A percentile compares a stretch with the other conserved stretches of the same genome.
Conservation (phyloP, 2,113 vertebrate species). For the Periophthalmodon schlosseri region DNA sequence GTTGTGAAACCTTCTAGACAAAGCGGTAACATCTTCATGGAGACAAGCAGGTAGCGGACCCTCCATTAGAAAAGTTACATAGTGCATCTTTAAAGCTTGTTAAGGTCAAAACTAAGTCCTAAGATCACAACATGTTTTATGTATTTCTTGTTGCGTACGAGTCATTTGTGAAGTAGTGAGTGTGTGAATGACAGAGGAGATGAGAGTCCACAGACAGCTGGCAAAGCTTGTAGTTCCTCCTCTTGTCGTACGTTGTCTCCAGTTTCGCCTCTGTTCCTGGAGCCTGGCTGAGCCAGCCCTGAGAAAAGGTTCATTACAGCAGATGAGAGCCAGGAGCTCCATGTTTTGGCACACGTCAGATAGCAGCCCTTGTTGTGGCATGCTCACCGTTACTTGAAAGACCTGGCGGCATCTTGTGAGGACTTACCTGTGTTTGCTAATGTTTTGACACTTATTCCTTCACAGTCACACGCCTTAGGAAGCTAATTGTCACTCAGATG, state of each 20-base stretch:
- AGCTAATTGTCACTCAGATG: constrained; percentile 17
- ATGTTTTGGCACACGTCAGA: constrained; percentile 51
- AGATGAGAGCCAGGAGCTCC: constrained; percentile 35
- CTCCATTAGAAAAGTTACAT: too few relatives aligned
- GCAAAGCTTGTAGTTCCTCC: constrained; percentile 25
- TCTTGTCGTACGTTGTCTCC: constrained; percentile 37
- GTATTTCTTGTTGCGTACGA: neutral
- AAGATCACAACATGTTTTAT: neutral
- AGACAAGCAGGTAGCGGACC: too few relatives aligned
- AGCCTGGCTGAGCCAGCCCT: constrained; percentile 37
- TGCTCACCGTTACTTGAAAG: constrained; percentile 44
- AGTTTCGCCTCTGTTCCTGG: constrained; percentile 30
- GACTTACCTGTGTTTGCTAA: constrained; percentile 55
- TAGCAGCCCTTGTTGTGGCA: constrained; percentile 49
- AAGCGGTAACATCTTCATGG: too few relatives aligned
- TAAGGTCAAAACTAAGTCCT: too few relatives aligned
- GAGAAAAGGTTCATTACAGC: constrained; percentile 45
- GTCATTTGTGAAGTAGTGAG: constrained; percentile 9
- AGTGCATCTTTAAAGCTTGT: too few relatives aligned
- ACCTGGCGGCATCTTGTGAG: constrained; percentile 39
- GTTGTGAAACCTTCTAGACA: too few relatives aligned
- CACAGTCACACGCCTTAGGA: neutral
- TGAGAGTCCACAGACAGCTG: constrained; percentile 42
- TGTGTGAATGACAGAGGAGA: neutral
- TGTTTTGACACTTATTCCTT: constrained; percentile 28